phyloP scores from a whole-genome alignment of 2,888 invertebrate species.

The Hydraecia micacea region DNA sequence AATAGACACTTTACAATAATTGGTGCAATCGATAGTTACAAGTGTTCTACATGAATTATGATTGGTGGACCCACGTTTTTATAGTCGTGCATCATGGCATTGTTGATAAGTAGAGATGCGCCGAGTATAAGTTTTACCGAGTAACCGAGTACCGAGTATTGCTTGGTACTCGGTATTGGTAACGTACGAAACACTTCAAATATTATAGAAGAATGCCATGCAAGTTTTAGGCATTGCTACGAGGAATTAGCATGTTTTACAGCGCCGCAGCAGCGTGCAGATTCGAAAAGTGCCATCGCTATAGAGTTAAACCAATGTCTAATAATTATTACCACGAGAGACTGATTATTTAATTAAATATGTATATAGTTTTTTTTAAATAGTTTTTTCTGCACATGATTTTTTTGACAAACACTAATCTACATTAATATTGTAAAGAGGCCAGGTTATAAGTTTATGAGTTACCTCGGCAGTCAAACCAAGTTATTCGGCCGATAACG shows the following conservation, averaged over 20 bases:
- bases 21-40: constrained; percentile 75
- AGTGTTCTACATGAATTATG: constrained; percentile 67
- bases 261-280: background rate
- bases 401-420: background rate
- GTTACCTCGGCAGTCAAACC: background rate
- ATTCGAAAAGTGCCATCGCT: background rate
- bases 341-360: background rate
- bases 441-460: background rate
- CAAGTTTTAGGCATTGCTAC: background rate
- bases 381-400: background rate
- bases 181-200: background rate
- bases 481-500: background rate
- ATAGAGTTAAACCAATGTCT: background rate
- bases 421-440: background rate
- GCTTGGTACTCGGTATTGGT: background rate
- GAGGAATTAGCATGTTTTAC: background rate
- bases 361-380: background rate
- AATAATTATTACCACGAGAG: background rate
- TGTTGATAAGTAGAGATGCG: constrained; percentile 13
- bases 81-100: constrained; percentile 41
- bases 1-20: constrained; percentile 81
- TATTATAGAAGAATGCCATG: background rate
- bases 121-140: background rate
- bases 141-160: background rate
- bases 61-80: constrained; percentile 53